Conservation (phyloP, 2,888 invertebrate genomes). For the Nephrotoma flavescens region DNA sequence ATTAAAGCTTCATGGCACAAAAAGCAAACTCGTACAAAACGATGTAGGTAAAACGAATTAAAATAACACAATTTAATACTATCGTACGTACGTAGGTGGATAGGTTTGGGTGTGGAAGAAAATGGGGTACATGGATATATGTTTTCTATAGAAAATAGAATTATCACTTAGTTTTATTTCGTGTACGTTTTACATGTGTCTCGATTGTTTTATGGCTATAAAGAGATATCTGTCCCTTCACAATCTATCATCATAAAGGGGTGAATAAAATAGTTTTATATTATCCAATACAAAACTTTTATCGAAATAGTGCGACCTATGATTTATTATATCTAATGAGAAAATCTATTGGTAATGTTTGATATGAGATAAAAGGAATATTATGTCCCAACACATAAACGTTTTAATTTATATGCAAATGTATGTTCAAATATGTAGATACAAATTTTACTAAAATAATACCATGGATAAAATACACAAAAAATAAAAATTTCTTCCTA, state of each 20-base stretch:
- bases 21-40: neutral
- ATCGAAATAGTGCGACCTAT: no score
- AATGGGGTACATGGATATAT: neutral
- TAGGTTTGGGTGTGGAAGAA: neutral
- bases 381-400: no score
- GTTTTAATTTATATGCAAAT: no score
- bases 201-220: neutral
- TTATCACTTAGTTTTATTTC: neutral
- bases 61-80: neutral
- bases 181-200: neutral
- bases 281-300: neutral
- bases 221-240: neutral
- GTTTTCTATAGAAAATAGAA: neutral
- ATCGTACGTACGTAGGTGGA: neutral
- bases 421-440: no score
- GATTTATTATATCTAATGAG: no score
- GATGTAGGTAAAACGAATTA: neutral
- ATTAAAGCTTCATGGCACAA: neutral
- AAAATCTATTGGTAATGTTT: no score
- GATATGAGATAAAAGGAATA: no score
- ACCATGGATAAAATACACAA: no score
- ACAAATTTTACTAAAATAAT: no score
- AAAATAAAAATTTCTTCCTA: no score
- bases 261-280: neutral
- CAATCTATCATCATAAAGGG: neutral